Base-by-base conservation (phyloP, 1,140 invertebrate species). In the Wiebesia pumilae region DNA sequence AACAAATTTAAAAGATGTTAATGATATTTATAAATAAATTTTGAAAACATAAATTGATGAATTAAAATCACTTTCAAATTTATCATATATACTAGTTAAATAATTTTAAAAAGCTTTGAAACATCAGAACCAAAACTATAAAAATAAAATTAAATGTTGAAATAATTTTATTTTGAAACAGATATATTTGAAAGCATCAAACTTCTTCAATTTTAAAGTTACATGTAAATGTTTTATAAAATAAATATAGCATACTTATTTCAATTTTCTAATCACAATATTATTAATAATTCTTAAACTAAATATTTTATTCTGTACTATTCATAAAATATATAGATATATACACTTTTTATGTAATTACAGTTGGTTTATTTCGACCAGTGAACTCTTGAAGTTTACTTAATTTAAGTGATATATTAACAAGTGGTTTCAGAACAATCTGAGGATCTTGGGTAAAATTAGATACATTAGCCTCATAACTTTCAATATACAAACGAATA, bases 401-500 rank as follows among this genome's bases (percentile, higher is more conserved):
- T 54, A 99, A 95, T 90, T 97, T 93, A 67, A 99, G 93, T 14
- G 98, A 98, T 88, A 99, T 97, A 84, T 98, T 95, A 58, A 99
- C 96, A 43, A 99, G 94, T 3, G 98, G 98, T 90, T 97, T 96
- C 81, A 99, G 94, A 91, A 98, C 96, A 87, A 96, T 96, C 93
- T 98, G 96, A n/a, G 98, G 96, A 94, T 97, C 96, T 62, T 95
- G 94, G 21, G 94, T 90, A 73, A 97, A 96, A 90, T 96, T 96
- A 40, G 89, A 88, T 30, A 90, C 84, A 89, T 96, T 95, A 62
- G 95, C 95, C 89, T 98, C 97, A 92, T 98, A 98, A 84, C 96
- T 97, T 91, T 99, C 99, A 87, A 99, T 96, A 92, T 99, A 99
- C 38, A 99, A 90, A 82, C 99, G 95, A 88, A 99, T 97, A 27